phyloP scores from a whole-genome alignment of 2,888 invertebrate genomes.

The Sminthurinus aureus region DNA sequence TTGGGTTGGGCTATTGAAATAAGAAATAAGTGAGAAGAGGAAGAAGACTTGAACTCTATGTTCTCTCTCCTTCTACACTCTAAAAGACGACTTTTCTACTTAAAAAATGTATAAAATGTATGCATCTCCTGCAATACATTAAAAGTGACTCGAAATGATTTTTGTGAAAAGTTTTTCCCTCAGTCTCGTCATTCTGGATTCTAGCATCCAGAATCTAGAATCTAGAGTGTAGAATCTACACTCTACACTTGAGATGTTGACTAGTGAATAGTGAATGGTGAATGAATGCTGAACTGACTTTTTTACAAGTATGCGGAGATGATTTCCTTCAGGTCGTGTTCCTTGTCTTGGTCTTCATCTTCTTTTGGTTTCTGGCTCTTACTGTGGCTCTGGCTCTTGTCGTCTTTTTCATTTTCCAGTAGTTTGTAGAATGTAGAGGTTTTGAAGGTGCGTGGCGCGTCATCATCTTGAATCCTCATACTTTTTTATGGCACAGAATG shows the following conservation, averaged over 20 bases:
- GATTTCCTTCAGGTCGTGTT: conserved; percentile 36
- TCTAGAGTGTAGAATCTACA: too few relatives aligned
- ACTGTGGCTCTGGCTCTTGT: too few relatives aligned
- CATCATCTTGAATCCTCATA: too few relatives aligned
- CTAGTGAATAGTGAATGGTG: not conserved
- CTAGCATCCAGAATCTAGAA: too few relatives aligned
- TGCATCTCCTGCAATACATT: conserved; percentile 37
- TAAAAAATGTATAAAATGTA: conserved; percentile 38
- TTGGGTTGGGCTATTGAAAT: conserved; percentile 34
- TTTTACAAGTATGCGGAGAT: conserved; percentile 22
- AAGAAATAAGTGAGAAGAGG: conserved; percentile 11
- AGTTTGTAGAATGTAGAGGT: not conserved
- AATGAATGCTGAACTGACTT: not conserved
- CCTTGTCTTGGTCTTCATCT: not conserved
- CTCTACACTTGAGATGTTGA: not conserved
- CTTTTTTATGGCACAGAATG: too few relatives aligned
- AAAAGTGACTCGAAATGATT: conserved; percentile 41
- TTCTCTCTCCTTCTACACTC: not conserved
- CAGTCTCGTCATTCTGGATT: not conserved
- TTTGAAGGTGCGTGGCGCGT: too few relatives aligned
- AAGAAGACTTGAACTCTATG: conserved; percentile 11
- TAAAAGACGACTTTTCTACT: conserved; percentile 33
- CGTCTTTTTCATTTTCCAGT: not conserved
- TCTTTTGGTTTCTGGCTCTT: too few relatives aligned
- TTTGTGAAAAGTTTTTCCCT: conserved; percentile 35